Base-by-base conservation (phyloP, 2,888 invertebrate species). In the Drosophila gaucha region DNA sequence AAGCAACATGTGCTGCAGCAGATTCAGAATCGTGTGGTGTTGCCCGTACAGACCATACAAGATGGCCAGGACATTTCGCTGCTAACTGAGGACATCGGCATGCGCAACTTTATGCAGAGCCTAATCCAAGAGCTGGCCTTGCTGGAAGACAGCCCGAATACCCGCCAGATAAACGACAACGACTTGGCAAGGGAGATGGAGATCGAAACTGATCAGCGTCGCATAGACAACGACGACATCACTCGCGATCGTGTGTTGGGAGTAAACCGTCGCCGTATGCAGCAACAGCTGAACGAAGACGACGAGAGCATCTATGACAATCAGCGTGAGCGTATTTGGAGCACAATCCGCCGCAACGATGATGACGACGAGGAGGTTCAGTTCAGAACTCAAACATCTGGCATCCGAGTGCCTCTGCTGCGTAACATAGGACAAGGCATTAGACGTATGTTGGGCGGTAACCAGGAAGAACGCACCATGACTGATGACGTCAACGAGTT, bases 41-140 rank as follows among this genome's bases (percentile, higher is more conserved):
- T 85, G 33, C 51, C 74, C 3, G 30, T 67, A 2, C 54, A 75
- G n/a, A 30, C n/a, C 6, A 8, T 10, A 3, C n/a, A 8, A 1
- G 31, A 36, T 6, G 59, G 64, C 0, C 44, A 74, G 16, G 63
- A 52, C n/a, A 68, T 73, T 9, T 33, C 52, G 1, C 47, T 87
- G 39, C 62, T 89, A 0, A 88, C 86, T 1, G 78, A 90, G 24
- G 90, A 90, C 54, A 67, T 90, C 33, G 88, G 75, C 26, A 47
- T 90, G 50, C 82, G 78, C 28, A 71, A 71, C 10, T 87, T 85
- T 39, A 49, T 90, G 3, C 78, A 82, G 22, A 65, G 66, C 9
- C 67, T 90, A 2, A 67, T 90, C 26, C 76, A 79, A 49, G 78
- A 89, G 18, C 14, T 84, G 24, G 76, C 76, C 5, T 9, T 87